Evolutionary conservation across 1,140 invertebrate species (phyloP).

Genomic region (Lepidurus apus): DNA sequence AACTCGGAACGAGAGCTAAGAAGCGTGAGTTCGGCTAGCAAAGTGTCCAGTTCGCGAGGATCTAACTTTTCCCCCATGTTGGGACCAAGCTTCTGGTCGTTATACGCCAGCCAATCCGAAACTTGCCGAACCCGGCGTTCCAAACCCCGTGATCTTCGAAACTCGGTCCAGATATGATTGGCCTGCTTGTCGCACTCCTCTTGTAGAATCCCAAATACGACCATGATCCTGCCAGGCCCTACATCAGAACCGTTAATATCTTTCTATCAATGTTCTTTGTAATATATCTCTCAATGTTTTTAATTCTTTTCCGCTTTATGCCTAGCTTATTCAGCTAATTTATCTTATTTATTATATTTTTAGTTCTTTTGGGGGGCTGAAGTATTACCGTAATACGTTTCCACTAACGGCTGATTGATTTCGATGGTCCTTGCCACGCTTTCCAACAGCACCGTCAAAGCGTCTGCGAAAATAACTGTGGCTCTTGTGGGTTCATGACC

Average conservation of each 20-base stretch:
- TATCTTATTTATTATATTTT: neutral
- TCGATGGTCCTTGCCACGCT: constrained; percentile 81
- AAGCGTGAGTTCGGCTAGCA: constrained; percentile 84
- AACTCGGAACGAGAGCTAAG: constrained; percentile 85
- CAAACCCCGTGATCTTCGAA: constrained; percentile 67
- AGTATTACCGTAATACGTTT: constrained; percentile 78
- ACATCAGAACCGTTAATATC: constrained; percentile 33
- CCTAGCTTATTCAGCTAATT: neutral
- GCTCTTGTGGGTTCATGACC: constrained; percentile 61
- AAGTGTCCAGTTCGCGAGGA: constrained; percentile 79
- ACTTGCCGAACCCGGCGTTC: constrained; percentile 59
- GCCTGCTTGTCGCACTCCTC: constrained; percentile 78
- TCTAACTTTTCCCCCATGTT: constrained; percentile 51
- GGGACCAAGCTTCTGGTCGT: constrained; percentile 38
- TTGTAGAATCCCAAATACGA: constrained; percentile 67
- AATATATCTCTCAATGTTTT: neutral
- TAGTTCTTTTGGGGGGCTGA: neutral
- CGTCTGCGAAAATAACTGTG: constrained; percentile 73
- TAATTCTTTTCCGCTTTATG: neutral
- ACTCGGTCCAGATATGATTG: constrained; percentile 65
- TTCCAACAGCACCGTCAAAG: constrained; percentile 78
- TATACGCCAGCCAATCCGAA: constrained; percentile 46
- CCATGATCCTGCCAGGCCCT: constrained; percentile 66
- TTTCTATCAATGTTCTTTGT: no score
- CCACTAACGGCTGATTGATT: constrained; percentile 85